Percentiles rank a stretch among this genome's conserved stretches.
Evolutionary conservation across 2,113 vertebrate genomes (phyloP).

Genomic region (Thalassarche chlororhynchos): DNA sequence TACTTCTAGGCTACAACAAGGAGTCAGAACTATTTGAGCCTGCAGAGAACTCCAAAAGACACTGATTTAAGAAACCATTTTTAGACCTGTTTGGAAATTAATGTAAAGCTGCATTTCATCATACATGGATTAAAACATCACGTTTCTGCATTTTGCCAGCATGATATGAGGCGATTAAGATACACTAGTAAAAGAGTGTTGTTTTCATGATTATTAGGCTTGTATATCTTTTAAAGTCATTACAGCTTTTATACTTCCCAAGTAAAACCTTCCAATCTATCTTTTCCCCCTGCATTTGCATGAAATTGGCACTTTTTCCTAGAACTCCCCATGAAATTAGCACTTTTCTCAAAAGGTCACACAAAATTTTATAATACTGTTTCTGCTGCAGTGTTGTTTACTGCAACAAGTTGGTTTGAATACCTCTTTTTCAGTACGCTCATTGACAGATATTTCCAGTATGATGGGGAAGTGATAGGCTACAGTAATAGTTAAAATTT

Average conservation of each 20-base stretch:
- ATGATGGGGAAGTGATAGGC: background rate
- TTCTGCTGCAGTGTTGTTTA: slow-evolving; percentile 1
- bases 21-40: background rate
- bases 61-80: background rate
- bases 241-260: slow-evolving; percentile 3
- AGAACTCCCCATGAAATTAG: slow-evolving; percentile 22
- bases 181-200: background rate
- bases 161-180: background rate
- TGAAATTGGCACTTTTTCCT: slow-evolving; percentile 25
- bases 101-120: slow-evolving; percentile 34
- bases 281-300: background rate
- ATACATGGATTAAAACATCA: background rate
- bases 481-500: background rate
- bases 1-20: background rate
- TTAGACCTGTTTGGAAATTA: background rate
- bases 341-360: slow-evolving; percentile 6
- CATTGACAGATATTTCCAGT: background rate
- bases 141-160: slow-evolving; percentile 1
- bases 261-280: slow-evolving; percentile 24
- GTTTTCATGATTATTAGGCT: slow-evolving; percentile 41
- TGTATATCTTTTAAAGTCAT: slow-evolving; percentile 21
- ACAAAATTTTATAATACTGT: background rate
- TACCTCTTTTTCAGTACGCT: background rate
- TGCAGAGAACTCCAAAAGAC: background rate
- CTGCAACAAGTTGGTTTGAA: background rate